phyloP scores from a whole-genome alignment of 2,113 vertebrate genomes.

The Aleadryas rufinucha region DNA sequence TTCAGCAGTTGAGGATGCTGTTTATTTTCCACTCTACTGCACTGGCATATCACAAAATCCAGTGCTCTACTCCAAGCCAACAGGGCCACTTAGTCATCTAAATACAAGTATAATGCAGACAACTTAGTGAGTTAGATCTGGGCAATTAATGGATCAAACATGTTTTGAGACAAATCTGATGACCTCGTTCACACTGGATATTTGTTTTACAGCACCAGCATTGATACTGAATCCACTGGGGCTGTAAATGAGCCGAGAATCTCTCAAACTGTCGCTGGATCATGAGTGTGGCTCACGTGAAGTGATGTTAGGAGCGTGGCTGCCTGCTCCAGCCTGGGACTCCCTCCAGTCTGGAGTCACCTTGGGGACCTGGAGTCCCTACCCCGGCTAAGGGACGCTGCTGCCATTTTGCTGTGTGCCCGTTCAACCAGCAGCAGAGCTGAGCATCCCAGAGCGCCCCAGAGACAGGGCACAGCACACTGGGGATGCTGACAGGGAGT shows the following conservation, averaged over 20 bases:
- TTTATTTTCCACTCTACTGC: slow-evolving; percentile 2
- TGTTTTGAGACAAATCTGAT: background rate
- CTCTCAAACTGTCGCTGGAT: background rate
- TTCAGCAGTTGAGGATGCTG: background rate
- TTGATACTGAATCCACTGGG: background rate
- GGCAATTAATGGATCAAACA: background rate
- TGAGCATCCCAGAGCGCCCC: background rate
- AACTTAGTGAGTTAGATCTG: background rate
- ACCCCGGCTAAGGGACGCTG: background rate
- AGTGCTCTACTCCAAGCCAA: background rate
- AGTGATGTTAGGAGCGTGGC: fast-evolving
- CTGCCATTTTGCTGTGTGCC: background rate
- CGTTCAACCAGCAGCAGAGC: background rate
- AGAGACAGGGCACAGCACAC: background rate
- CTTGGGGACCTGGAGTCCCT: background rate
- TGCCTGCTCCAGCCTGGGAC: background rate
- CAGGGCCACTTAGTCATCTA: background rate
- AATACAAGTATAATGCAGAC: background rate
- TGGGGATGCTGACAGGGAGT: background rate
- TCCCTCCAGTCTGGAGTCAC: background rate
- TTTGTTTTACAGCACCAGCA: background rate
- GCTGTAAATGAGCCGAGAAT: background rate
- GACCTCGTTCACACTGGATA: background rate
- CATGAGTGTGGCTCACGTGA: fast-evolving
- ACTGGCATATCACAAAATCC: background rate